Base-by-base conservation (phyloP, 2,113 vertebrate species). In the Microcebus lehilahytsara region DNA sequence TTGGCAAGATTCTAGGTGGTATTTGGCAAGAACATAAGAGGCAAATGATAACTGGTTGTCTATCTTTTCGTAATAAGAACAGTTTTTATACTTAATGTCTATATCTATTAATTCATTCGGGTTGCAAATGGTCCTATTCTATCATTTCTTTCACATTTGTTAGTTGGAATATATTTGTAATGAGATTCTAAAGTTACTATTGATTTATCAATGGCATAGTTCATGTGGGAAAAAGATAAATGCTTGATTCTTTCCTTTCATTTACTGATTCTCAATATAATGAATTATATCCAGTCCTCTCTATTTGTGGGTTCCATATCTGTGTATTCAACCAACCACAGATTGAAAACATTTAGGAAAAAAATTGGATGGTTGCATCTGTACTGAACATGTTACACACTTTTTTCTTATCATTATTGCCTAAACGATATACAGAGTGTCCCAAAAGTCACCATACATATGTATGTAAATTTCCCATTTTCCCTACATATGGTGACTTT, bases 191-290 rank as follows among this genome's bases (percentile, higher is more conserved):
- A 42, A 85, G 80, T 94, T 86, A 37, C 74, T 86, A 10, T 66
- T 83, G 56, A 49, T 72, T 56, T n/a, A 56, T 95, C 34, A 93
- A 0, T 37, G 32, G 13, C 34, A 19, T 78, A 72, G 23, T 62
- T 93, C 60, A 53, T 64, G 5, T 37, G 89, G 53, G n/a, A 78
- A 72, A 88, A 67, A 4, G 7, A 46, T 71, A 77, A 91, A 69
- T 91, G 56, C 32, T 91, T 49, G 32, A 64, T 62, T 89, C 67
- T 93, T 96, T 77, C 71, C 46, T 27, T 86, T 96, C 72, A 74
- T 49, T 78, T 87, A 69, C 74, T 89, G 92, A 92, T 93, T 92
- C 49, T 92, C 69, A 74, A 46, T 22, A 60, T 75, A 30, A 62
- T 17, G 14, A 96, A 96, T 60, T 93, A 77, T 42, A 77, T 17